phyloP scores from a whole-genome alignment of 2,113 vertebrate genomes.

The Corynorhinus townsendii region DNA sequence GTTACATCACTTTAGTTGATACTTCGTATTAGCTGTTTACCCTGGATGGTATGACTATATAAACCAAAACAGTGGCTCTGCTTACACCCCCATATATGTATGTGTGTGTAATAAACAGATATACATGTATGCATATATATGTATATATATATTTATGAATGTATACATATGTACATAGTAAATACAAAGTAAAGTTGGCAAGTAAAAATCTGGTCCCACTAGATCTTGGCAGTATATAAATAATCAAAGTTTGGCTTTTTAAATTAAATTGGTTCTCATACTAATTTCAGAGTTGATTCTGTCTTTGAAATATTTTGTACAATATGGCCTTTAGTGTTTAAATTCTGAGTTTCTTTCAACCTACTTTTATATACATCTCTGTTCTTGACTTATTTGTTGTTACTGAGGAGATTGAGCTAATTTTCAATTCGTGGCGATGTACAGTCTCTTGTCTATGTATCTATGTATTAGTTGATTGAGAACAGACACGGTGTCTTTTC shows the following conservation, averaged over 20 bases:
- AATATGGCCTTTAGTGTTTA: not conserved
- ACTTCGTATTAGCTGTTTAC: not conserved
- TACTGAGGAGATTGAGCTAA: not conserved
- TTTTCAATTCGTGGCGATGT: not conserved
- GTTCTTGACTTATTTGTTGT: not conserved
- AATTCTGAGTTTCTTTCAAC: not conserved
- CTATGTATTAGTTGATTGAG: not conserved
- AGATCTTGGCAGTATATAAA: not conserved
- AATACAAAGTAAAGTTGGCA: not conserved
- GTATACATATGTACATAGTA: not conserved
- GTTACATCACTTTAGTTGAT: not conserved
- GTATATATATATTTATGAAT: not conserved
- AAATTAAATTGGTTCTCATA: constrained; percentile 21
- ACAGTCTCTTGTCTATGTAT: not conserved
- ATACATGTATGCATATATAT: not conserved
- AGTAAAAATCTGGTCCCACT: not conserved
- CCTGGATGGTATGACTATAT: not conserved
- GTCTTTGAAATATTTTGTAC: not conserved
- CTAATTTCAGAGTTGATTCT: constrained; percentile 6
- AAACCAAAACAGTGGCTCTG: not conserved
- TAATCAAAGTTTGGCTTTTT: not conserved
- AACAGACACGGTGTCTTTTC: not conserved
- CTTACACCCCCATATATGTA: not conserved
- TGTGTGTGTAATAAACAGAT: not conserved
- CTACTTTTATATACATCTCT: not conserved